Conservation (phyloP, 2,113 vertebrate species). For the Clarias batrachus region DNA sequence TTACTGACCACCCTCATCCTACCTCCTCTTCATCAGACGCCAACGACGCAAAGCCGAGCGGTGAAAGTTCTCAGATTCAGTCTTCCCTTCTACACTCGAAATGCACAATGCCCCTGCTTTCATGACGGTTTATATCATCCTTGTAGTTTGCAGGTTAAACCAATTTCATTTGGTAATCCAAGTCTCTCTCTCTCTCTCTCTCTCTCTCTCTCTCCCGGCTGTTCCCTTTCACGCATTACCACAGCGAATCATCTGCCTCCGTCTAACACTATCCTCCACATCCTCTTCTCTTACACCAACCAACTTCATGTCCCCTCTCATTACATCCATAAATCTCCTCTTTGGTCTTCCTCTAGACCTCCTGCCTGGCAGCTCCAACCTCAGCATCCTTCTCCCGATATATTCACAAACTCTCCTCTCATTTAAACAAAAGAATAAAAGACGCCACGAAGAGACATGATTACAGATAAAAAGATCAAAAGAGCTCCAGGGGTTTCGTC, state of each 20-base stretch:
- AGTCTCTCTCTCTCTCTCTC: neutral
- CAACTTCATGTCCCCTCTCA: too few species aligned
- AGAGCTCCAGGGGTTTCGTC: neutral
- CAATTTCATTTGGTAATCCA: slow-evolving; percentile 2
- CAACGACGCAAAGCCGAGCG: too few species aligned
- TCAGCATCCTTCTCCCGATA: too few species aligned
- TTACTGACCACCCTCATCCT: neutral
- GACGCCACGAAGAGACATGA: neutral
- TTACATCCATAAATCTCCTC: too few species aligned
- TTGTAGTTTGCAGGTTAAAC: neutral
- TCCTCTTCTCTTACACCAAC: too few species aligned
- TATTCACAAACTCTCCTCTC: too few species aligned
- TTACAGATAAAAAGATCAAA: slow-evolving; percentile 7
- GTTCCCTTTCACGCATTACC: too few species aligned
- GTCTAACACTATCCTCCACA: too few species aligned
- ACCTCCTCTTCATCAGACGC: neutral
- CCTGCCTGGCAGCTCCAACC: too few species aligned
- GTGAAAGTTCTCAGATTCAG: neutral
- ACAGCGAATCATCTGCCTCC: too few species aligned
- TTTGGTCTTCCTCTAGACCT: too few species aligned
- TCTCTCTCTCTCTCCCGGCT: too few species aligned
- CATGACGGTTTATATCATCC: neutral
- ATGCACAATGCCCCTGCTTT: neutral
- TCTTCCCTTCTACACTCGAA: neutral
- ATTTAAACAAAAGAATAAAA: slow-evolving; percentile 4